Base-by-base conservation (phyloP, 1,140 invertebrate species). In the Micrasema longulum region DNA sequence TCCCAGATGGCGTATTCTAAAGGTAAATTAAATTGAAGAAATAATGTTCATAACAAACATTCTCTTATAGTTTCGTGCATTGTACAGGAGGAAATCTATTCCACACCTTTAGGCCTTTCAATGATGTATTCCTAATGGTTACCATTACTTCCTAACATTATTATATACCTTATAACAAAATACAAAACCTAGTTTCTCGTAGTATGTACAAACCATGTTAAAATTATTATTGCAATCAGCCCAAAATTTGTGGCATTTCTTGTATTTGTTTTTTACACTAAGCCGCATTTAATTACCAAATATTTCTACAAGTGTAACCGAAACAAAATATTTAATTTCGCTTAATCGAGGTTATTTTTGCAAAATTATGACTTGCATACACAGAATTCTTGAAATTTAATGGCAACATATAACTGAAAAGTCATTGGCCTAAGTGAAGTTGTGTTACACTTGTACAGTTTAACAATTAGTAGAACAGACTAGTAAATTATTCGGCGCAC, bases 201-300 rank as follows among this genome's bases (percentile, higher is more conserved):
- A 55, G 52, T 55, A 55, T 12, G 35, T 35, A 35, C n/a, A n/a
- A n/a, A n/a, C n/a, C n/a, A n/a, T n/a, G n/a, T n/a, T n/a, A n/a
- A n/a, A n/a, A n/a, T n/a, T n/a, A 14, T 62, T 62, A 62, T 62
- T 62, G 57, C 57, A 62, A 41, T 62, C 57, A 41, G 57, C 57
- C 57, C 57, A 43, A 50, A 50, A 57, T 35, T n/a, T 41, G 38
- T 41, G 38, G 57, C 38, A 41, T 63, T n/a, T 6, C 12, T 57
- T 57, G 23, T 57, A n/a, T 16, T 2, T 31, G n/a, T 22, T 20
- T 22, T 16, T 20, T 10, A 50, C 11, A 50, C 48, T 50, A 50
- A 20, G 4, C 48, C 14, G 20, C 14, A 50, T 9, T 20, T 50
- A 20, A 18, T 20, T 18, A 50, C 14, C 2, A 43, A 2, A 43